Evolutionary conservation across 2,113 vertebrate genomes (phyloP).

Genomic region (Antennarius striatus): DNA sequence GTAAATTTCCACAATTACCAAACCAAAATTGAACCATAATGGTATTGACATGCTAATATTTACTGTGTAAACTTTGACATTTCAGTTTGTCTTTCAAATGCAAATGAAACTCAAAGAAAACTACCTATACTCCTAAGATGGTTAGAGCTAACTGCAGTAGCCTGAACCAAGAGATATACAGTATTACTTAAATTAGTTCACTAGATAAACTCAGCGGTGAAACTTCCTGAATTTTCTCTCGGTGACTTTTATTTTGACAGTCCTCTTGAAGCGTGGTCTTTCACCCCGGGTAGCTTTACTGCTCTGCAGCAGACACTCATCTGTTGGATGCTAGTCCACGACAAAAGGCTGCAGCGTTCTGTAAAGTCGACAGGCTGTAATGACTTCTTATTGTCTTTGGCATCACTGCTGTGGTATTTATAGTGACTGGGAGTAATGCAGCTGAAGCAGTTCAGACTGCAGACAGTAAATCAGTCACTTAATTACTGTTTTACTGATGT

Average conservation of each 20-base stretch:
- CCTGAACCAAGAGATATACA: no score
- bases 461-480: background rate
- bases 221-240: background rate
- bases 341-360: conserved; percentile 50
- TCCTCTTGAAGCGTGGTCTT: background rate
- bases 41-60: no score
- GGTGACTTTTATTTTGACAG: conserved; percentile 49
- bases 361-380: conserved; percentile 8
- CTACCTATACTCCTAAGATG: no score
- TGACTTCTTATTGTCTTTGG: background rate
- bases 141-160: no score
- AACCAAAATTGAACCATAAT: no score
- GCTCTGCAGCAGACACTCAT: conserved; percentile 32
- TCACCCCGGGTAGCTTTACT: background rate
- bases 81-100: no score
- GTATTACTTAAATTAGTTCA: no score
- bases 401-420: background rate
- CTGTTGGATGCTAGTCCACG: conserved; percentile 32
- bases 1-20: no score
- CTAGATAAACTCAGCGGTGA: background rate
- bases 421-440: background rate
- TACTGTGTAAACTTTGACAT: no score
- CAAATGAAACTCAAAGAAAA: no score
- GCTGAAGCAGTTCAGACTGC: background rate
- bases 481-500: background rate